Conservation (phyloP, 1,140 invertebrate genomes). For the Drosophila kanapiae region DNA sequence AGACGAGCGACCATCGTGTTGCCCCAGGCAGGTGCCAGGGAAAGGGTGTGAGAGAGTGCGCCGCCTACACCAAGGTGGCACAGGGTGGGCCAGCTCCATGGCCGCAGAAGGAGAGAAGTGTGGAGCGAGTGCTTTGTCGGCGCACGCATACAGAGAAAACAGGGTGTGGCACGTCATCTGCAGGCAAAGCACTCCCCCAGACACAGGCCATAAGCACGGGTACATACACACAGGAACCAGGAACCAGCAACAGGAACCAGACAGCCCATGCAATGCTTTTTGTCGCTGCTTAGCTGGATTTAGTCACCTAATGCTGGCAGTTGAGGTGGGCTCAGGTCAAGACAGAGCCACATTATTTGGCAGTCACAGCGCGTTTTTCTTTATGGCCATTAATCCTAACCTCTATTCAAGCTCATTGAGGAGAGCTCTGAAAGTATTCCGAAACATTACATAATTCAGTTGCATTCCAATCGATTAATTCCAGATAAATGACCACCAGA, state of each 20-base stretch:
- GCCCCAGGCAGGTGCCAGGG: neutral
- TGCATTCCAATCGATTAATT: conserved; percentile 18
- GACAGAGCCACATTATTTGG: conserved; percentile 1
- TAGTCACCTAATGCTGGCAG: neutral
- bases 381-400: conserved; percentile 20
- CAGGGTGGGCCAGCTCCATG: conserved; percentile 30
- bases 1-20: neutral
- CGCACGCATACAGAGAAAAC: conserved; percentile 43
- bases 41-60: neutral
- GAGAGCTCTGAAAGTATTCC: neutral
- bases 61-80: conserved; percentile 54
- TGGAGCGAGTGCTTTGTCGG: conserved; percentile 3
- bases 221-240: conserved; percentile 39
- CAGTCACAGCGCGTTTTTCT: neutral
- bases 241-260: conserved; percentile 6
- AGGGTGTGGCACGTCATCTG: conserved; percentile 64
- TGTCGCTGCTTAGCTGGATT: neutral
- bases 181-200: conserved; percentile 8
- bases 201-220: conserved; percentile 8
- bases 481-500: conserved; percentile 15
- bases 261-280: neutral
- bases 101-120: neutral
- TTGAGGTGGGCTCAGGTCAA: neutral
- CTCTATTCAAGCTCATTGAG: neutral
- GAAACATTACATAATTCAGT: neutral